A percentile compares a stretch with the other conserved stretches of the same genome.
phyloP scores from a whole-genome alignment of 2,797 vertebrate genomes.

The Xenopus petersii region DNA sequence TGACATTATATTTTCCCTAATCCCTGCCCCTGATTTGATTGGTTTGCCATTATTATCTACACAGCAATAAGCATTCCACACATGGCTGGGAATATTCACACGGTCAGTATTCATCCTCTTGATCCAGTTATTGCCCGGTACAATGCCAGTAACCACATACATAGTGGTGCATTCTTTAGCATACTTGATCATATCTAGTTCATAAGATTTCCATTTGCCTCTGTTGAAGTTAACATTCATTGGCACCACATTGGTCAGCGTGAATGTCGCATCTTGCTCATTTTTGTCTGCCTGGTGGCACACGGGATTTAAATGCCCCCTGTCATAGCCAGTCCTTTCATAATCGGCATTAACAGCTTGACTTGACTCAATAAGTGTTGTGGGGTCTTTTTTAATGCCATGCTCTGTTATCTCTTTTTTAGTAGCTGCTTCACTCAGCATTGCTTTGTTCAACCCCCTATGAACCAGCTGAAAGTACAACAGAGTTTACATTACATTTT shows the following conservation, averaged over 20 bases:
- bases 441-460: background rate
- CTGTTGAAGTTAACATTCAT: background rate
- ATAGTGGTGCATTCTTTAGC: background rate
- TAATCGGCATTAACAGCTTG: background rate
- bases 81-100: background rate
- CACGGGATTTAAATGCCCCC: background rate
- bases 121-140: background rate
- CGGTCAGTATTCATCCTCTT: background rate
- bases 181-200: background rate
- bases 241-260: constrained; percentile 3
- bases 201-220: background rate
- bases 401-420: background rate
- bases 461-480: background rate
- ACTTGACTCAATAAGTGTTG: background rate
- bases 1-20: background rate
- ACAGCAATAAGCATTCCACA: constrained; percentile 5
- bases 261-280: background rate
- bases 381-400: background rate
- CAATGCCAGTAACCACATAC: too few species aligned
- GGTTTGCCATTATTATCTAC: background rate
- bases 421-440: background rate
- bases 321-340: background rate
- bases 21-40: background rate
- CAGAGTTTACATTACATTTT: too few species aligned
- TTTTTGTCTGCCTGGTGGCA: background rate